Percentiles rank a stretch among this genome's conserved stretches.
Evolutionary conservation across 2,888 invertebrate species (phyloP).

Genomic region (Chirona hameri): DNA sequence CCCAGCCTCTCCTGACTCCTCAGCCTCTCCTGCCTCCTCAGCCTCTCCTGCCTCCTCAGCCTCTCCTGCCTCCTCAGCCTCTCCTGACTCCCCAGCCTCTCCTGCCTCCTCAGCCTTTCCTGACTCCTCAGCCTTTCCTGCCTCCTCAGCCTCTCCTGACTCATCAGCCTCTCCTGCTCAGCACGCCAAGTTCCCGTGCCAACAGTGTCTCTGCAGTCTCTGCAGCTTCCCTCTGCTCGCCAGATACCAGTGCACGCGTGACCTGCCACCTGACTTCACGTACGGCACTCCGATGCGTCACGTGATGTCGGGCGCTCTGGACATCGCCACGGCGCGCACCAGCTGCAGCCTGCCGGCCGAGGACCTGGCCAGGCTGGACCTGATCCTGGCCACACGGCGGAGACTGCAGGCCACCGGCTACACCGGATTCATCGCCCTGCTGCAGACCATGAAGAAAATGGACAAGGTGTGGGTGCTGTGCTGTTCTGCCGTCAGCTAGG

Average conservation of each 20-base stretch:
- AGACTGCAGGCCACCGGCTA: not conserved
- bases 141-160: too few relatives aligned
- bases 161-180: too few relatives aligned
- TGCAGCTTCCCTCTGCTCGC: too few relatives aligned
- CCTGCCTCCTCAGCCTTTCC: too few relatives aligned
- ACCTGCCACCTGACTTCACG: not conserved
- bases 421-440: not conserved
- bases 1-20: too few relatives aligned
- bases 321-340: slow-evolving; percentile 4
- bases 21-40: too few relatives aligned
- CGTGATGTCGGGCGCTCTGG: not conserved
- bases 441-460: not conserved
- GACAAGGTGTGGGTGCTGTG: not conserved
- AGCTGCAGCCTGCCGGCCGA: not conserved
- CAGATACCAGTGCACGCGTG: slow-evolving; percentile 3
- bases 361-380: slow-evolving; percentile 7
- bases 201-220: too few relatives aligned
- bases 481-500: not conserved
- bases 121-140: too few relatives aligned
- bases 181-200: too few relatives aligned
- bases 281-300: not conserved
- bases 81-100: too few relatives aligned
- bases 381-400: slow-evolving; percentile 3
- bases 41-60: too few relatives aligned
- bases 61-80: too few relatives aligned